Evolutionary conservation across 2,113 vertebrate species (phyloP), one percentile per base, ranked within the genome.

Genomic region (Ceyx margarethae): DNA sequence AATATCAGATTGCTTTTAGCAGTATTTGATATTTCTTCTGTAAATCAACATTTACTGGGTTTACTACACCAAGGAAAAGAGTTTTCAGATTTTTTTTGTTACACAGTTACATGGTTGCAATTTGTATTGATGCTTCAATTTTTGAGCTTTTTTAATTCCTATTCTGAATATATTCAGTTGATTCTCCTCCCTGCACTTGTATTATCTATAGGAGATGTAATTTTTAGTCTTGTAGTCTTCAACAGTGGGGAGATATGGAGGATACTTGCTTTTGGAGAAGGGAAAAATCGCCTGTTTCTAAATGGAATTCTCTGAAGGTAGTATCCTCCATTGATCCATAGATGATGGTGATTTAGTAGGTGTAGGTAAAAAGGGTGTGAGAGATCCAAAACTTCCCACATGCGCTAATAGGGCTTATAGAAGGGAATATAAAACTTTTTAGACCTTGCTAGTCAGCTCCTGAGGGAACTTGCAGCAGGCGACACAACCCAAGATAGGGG

Each of bases 401-500:
- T 97, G 97, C 96, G 56, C 97, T 98, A 97, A 95, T 97, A 97
- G 97, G 97, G 94, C 97, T 98, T 97, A 94, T 96, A 33, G 97
- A 97, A 97, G 96, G 97, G 94, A 96, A 94, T 85, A 37, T 84
- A 96, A 97, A 97, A 96, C 93, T 97, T 97, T 65, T 94, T 93
- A 96, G 91, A 97, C 83, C 97, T 98, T 97, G 95, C 96, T 97
- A 95, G 86, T 97, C 95, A 92, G 96, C 94, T 97, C 90, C 96
- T 97, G 81, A 94, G 96, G 96, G 95, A 96, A 97, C 95, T 97
- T 95, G 95, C 82, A 97, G 97, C 97, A 97, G 96, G 96, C 96
- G 85, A 97, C 94, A 97, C 97, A 95, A 97, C 97, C 97, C 97
- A 98, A 97, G 97, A 97, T 97, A 97, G 97, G 97, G 92, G 94